Base-by-base conservation (phyloP, 2,888 invertebrate genomes). In the Apotomis betuletana region DNA sequence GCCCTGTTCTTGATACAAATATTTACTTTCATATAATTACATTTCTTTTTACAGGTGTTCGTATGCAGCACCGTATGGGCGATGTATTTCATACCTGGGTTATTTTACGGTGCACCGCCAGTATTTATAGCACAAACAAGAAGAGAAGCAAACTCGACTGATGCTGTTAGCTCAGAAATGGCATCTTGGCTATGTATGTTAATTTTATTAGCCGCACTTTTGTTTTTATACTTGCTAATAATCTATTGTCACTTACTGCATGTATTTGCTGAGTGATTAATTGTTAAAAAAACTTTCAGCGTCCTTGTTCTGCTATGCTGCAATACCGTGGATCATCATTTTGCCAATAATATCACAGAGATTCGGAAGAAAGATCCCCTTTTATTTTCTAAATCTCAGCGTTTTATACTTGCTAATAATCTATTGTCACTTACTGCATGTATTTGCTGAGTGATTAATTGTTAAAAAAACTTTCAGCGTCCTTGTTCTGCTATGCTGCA, bases 241-340 rank as follows among this genome's bases (percentile, higher is more conserved):
- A 27, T 27, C 27, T 27, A 27, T 27, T 27, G 27, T 27, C 27
- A 27, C 27, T 27, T 1, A 27, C 1, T 27, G 2, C 27, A 27
- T 27, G 27, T 2, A 2, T 27, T 27, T 27, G 1, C 2, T 27
- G 27, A 2, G 54, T 73, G 10, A 49, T 49, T 49, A 49, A 49
- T 10, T 10, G 6, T 6, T 49, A 3, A 49, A 9, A 9, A 73
- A 52, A 67, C 36, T 83, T 82, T 49, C 82, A 85, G 85, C 78
- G 62, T 83, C 83, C 1, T 73, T 79, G 0, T 78, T 78, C 67
- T 79, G 81, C 49, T 83, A 82, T 75, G 79, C 41, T 79, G 79
- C 8, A 70, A 81, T 12, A 82, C 84, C 8, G 83, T 82, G 81
- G 76, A 81, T 10, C 9, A 69, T 83, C 51, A 74, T 83, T 15